Base-by-base conservation (phyloP, 2,113 vertebrate genomes). In the Phaetusa simplex region DNA sequence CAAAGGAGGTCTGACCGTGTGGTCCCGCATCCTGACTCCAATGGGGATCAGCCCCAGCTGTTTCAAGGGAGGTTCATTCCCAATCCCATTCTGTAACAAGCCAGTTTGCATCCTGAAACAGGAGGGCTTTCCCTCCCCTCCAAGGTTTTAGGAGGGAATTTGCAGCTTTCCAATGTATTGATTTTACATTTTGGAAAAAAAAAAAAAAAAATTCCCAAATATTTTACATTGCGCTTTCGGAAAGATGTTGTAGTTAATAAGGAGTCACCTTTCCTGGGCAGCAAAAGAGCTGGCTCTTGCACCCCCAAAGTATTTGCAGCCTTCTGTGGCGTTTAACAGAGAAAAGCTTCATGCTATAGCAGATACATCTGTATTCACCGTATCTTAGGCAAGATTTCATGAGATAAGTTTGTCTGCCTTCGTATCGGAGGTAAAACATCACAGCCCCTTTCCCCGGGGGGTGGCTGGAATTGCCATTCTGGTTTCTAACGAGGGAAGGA, bases 1-100 rank as follows among this genome's bases (percentile, higher is more conserved):
- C 88, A 74, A 53, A 88, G 79, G 62, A 80, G 38, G 47, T 38
- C n/a, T 71, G 90, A 88, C 67, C 92, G 90, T 78, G 92, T 92
- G 88, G 40, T 30, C 45, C 58, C 24, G 30, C 67, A 88, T 83
- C 71, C 76, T 67, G 59, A 73, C 58, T 73, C 74, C 4, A 0
- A 55, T 11, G 17, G n/a, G 43, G 80, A 92, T 71, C 21, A 2
- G 30, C 21, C 52, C 55, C 88, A 95, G 88, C 69, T 95, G 52
- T 78, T 91, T 59, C 82, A 84, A 61, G 65, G 50, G 43, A 92
- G 36, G 38, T n/a, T 90, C 93, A 16, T 7, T 74, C 50, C 55
- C 61, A 47, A 2, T 36, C 36, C 38, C 12, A 13, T 65, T 76
- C 87, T 49, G 3, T 42, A 80, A 56, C 36, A 64, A 95, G 45